A percentile compares a stretch with the other conserved stretches of the same genome.
Conservation (phyloP, 2,888 invertebrate genomes). For the Agrotis clavis region DNA sequence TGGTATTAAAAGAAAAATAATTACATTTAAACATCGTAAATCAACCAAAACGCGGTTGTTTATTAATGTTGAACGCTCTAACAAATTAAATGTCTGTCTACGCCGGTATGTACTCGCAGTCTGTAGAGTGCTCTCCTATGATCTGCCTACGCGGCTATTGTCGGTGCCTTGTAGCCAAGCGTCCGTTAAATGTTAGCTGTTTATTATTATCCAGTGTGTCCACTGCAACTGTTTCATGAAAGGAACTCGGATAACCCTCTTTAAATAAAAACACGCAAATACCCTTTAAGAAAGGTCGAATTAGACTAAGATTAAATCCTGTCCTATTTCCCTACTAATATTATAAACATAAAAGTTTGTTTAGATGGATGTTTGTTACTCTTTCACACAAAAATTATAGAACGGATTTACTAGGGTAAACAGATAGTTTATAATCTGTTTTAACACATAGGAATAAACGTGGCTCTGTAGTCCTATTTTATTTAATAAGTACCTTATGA, state of each 20-base stretch:
- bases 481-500: too few species aligned
- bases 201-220: constrained; percentile 51
- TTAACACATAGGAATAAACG: too few species aligned
- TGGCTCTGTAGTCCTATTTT: too few species aligned
- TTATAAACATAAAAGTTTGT: too few species aligned
- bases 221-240: constrained; percentile 35
- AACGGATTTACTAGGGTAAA: too few species aligned
- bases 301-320: constrained; percentile 2
- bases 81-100: constrained; percentile 24
- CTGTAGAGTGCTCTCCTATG: constrained; percentile 33
- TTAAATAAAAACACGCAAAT: constrained; percentile 20
- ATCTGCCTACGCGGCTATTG: constrained; percentile 61
- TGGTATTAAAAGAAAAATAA: constrained; percentile 17
- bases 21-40: constrained; percentile 32
- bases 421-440: too few species aligned
- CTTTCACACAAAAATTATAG: too few species aligned
- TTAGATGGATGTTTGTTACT: too few species aligned
- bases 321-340: neutral
- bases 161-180: constrained; percentile 40
- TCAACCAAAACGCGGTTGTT: constrained; percentile 11
- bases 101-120: constrained; percentile 1
- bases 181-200: constrained; percentile 56
- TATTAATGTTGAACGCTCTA: constrained; percentile 15
- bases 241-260: constrained; percentile 11
- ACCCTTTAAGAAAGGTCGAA: constrained; percentile 12